phyloP scores from a whole-genome alignment of 2,113 vertebrate genomes.

The Petrocephalus zakoni region DNA sequence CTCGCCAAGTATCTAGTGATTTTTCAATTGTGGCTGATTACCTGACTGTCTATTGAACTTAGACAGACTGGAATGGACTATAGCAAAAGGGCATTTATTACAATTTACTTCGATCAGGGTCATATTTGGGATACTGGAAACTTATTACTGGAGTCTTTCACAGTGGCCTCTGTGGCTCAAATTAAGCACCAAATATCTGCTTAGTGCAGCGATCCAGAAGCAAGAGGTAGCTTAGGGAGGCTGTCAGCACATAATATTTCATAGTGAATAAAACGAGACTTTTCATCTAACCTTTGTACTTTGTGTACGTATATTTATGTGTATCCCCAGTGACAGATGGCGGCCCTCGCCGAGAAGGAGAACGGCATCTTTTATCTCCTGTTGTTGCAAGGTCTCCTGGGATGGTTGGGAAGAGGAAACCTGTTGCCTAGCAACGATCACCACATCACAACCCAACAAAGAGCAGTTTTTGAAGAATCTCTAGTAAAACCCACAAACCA shows the following conservation, averaged over 20 bases:
- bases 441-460: conserved; percentile 36
- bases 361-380: conserved; percentile 60
- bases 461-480: conserved; percentile 39
- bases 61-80: background rate
- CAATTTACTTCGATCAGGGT: background rate
- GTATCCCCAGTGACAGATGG: conserved; percentile 44
- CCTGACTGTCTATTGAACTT: background rate
- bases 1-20: background rate
- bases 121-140: background rate
- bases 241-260: background rate
- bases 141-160: background rate
- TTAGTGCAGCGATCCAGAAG: background rate
- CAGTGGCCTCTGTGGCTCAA: background rate
- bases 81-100: background rate
- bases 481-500: conserved; percentile 28
- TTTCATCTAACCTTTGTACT: background rate
- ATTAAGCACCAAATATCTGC: background rate
- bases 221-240: background rate
- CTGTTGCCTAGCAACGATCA: conserved; percentile 68
- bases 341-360: conserved; percentile 44
- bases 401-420: conserved; percentile 47
- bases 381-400: conserved; percentile 43
- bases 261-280: background rate
- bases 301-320: conserved; percentile 6
- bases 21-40: background rate